These are phyloP conservation scores for Formicarius rufipectus DNA, from an alignment of 2,113 vertebrate species.

Conservation along the genomic window DNA sequence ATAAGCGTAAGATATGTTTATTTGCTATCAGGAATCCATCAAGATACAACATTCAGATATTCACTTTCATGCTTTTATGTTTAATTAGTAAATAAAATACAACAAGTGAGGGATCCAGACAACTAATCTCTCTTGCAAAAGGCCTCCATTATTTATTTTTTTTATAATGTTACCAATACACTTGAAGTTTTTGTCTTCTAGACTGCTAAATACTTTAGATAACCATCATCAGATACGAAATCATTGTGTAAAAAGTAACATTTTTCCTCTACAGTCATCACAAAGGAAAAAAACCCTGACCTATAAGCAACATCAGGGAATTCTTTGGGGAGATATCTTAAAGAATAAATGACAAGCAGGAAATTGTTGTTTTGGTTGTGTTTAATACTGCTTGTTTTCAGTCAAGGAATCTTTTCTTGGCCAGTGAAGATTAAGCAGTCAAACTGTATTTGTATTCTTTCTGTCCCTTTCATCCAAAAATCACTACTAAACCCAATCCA, in stretches of 20 bases:
- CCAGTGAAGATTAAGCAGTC: neutral
- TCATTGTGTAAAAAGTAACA: neutral
- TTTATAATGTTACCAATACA: neutral
- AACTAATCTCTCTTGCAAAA: neutral
- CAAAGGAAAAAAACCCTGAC: neutral
- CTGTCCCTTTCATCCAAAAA: neutral
- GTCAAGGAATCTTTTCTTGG: neutral
- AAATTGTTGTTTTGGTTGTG: neutral
- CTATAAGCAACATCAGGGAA: neutral
- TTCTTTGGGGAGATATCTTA: neutral
- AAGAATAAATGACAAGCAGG: neutral
- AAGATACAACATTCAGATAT: neutral
- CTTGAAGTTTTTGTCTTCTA: neutral
- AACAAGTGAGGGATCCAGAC: neutral
- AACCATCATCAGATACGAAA: neutral
- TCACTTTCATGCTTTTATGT: neutral
- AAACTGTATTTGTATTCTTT: neutral
- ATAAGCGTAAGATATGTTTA: neutral
- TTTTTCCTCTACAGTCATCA: accelerated
- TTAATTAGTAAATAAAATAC: neutral
- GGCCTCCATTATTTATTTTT: neutral
- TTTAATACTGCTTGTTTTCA: neutral
- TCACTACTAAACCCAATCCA: neutral
- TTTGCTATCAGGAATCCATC: neutral
- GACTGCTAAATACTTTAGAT: neutral